These are phyloP conservation scores for Chrysopilus asiliformis DNA, from an alignment of 2,888 invertebrate genomes.

Conservation along the genomic window DNA sequence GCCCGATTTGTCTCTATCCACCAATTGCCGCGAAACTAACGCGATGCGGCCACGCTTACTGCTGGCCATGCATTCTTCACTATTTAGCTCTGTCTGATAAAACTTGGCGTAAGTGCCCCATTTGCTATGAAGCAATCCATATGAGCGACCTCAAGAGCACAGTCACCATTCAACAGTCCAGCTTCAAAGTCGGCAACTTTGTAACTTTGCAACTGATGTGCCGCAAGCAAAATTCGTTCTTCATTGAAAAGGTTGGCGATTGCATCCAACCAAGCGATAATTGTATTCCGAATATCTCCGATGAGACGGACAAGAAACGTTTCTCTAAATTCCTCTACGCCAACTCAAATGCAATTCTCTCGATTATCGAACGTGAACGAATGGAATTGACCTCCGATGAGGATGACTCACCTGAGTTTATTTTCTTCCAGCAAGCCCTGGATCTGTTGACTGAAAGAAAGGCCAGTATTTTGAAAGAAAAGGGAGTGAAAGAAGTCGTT, in stretches of 20 bases:
- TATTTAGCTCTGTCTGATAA: conserved; percentile 79
- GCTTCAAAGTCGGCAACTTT: conserved; percentile 43
- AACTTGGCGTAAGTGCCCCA: conserved; percentile 75
- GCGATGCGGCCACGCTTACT: conserved; percentile 89
- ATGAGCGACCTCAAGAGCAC: conserved; percentile 74
- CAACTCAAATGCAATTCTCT: conserved; percentile 48
- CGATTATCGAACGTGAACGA: conserved; percentile 62
- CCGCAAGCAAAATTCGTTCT: conserved; percentile 50
- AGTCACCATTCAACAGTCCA: conserved; percentile 27
- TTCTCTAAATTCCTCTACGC: conserved; percentile 67
- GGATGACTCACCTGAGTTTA: conserved; percentile 65
- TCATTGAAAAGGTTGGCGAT: conserved; percentile 27
- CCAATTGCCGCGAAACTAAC: conserved; percentile 86
- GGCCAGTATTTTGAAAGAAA: conserved; percentile 16
- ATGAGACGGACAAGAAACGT: conserved; percentile 40
- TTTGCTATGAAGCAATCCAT: conserved; percentile 74
- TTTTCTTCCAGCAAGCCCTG: conserved; percentile 76
- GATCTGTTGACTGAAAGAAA: conserved; percentile 41
- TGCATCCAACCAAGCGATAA: conserved; percentile 9
- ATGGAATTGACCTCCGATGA: conserved; percentile 54
- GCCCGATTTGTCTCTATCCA: conserved; percentile 84
- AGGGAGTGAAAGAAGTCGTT: not conserved
- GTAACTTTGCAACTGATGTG: conserved; percentile 76
- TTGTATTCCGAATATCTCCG: conserved; percentile 36
- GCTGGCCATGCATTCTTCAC: conserved; percentile 91